Evolutionary conservation across 2,113 vertebrate species (phyloP), one percentile per base, ranked within the genome.

Genomic region (Urocynchramus pylzowi): DNA sequence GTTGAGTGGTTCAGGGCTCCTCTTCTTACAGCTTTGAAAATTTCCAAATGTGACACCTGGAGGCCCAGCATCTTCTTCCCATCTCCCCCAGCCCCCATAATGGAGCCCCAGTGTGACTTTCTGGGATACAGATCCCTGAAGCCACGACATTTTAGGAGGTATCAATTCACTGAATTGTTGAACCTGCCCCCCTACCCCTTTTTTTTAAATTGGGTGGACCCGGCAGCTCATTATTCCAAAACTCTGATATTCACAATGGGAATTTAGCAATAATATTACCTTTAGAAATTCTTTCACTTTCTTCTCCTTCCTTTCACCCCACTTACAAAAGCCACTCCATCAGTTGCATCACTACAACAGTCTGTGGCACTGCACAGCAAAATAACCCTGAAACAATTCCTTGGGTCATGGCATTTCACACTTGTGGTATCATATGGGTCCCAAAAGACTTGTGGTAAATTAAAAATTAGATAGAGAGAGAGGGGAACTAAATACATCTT

Each of bases 121-220:
- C 35, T 77, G 49, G 42, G 28, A 19, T 30, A 74, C 11, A 64
- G 28, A 39, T 59, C 31, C 8, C 37, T 80, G n/a, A 90, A 63
- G 3, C 21, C 0, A 0, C 30, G 31, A 49, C 47, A 33, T 53
- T 87, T 75, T 47, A 57, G 52, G 27, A 53, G 35, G 14, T 33
- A 39, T 53, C 11, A 64, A 18, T 60, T 64, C 67, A 69, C 22
- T 31, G 39, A 57, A 57, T 35, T 63, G 6, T 70, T 74, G 37
- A 75, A 24, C 37, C 2, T 19, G 8, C 4, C 6, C 7, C 3
- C 1, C 4, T 2, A 5, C 7, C 6, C 2, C 3, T 16, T 54
- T 54, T 31, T 45, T 42, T 57, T 21, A 18, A 16, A 6, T 13
- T 49, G 49, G 1, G 6, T 68, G 9, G 30, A 42, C 6, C 6